These are phyloP conservation scores for Brachionus plicatilis DNA, from an alignment of 1,140 invertebrate genomes.

Conservation along the genomic window DNA sequence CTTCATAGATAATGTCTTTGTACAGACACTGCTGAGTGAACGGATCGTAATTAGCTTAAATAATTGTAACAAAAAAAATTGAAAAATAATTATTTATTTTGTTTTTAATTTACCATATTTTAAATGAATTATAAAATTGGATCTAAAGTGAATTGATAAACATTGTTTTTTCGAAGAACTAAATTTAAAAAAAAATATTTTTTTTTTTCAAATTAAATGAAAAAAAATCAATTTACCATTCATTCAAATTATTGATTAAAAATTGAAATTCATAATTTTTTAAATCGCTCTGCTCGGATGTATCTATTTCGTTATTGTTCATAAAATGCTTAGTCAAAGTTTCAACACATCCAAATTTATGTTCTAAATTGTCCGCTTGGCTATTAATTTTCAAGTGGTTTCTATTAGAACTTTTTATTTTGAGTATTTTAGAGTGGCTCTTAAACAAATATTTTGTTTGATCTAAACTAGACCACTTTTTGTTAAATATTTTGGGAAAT, in stretches of 20 bases:
- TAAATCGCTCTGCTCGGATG: neutral
- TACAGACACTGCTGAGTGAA: conserved; percentile 7
- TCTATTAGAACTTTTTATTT: neutral
- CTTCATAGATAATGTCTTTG: neutral
- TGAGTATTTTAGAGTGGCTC: neutral
- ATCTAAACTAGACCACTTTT: conserved; percentile 31
- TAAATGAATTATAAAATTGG: conserved; percentile 7
- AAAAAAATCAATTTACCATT: neutral
- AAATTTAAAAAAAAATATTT: neutral
- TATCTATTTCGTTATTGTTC: neutral
- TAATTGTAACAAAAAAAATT: neutral
- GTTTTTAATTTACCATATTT: neutral
- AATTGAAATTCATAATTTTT: neutral
- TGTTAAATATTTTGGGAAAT: conserved; percentile 14
- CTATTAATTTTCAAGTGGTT: neutral
- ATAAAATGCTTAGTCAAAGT: neutral
- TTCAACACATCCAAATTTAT: neutral
- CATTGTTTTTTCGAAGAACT: conserved; percentile 3
- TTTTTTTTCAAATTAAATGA: neutral
- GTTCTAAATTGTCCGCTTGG: neutral
- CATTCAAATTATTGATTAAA: neutral
- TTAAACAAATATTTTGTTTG: conserved; percentile 5
- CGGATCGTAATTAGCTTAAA: neutral
- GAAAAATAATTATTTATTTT: neutral
- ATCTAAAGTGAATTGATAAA: neutral